Base-by-base conservation (phyloP, 2,888 invertebrate species). In the Platyscelio sp. region DNA sequence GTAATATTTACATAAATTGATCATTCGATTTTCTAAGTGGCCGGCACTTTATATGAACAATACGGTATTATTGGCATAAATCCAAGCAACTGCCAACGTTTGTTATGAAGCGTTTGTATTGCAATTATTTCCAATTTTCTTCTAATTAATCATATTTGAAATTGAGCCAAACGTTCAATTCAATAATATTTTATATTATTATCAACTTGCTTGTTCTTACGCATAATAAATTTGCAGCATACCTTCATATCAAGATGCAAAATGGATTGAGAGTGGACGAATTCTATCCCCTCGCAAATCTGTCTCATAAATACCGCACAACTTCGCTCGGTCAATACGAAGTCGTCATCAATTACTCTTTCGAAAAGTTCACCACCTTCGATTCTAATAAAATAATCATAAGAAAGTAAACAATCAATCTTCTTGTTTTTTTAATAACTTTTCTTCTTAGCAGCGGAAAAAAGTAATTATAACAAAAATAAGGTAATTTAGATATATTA, bases 341-440 rank as follows among this genome's bases (percentile, higher is more conserved):
- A 99, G 94, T 99, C 99, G 92, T 99, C 99, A 91, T 99, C 99
- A 86, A 99, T 99, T 26, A 99, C 99, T 71, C 99, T 96, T 94
- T 99, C 99, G 94, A 99, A 99, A 54, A 99, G 94, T 94, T 99
- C 99, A 1, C 99, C 99, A 9, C 99, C 99, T 92, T 98, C 97
- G 90, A 99, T 98, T 91, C 99, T 99, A 38, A 58, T 27, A 7
- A 68, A 46, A 65, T 18, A 72, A 38, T 29, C 22, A 43, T 7
- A 20, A 46, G 27, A 7, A 71, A 56, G 58, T 24, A 4, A 51
- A 11, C 24, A 3, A 51, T 51, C 24, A 22, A 51, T 51, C 51
- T 22, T 40, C 15, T 15, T 40, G 40, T 40, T 40, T n/a, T n/a
- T n/a, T n/a, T n/a, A n/a, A n/a, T n/a, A n/a, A n/a, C n/a, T n/a